phyloP scores from a whole-genome alignment of 2,797 vertebrate species.

The Syngnathus rostellatus region DNA sequence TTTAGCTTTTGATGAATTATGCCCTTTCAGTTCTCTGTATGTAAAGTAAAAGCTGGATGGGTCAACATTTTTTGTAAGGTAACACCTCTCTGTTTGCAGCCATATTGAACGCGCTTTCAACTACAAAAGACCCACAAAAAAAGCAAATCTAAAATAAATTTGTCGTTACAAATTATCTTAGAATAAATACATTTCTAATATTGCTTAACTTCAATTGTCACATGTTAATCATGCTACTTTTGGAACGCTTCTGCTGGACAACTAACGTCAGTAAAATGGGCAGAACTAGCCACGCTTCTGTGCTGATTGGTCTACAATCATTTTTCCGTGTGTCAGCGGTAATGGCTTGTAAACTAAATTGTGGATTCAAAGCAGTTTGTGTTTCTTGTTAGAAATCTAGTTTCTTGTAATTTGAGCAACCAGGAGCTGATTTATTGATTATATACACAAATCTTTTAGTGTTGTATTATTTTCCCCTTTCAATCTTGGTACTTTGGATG shows the following conservation, averaged over 20 bases:
- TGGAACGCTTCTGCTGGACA: neutral
- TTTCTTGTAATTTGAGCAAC: constrained; percentile 3
- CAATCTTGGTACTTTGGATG: constrained; percentile 22
- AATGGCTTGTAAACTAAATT: neutral
- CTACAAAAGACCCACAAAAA: neutral
- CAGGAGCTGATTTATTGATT: constrained; percentile 6
- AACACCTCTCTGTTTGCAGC: neutral
- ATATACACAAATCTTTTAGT: constrained; percentile 4
- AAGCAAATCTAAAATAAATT: neutral
- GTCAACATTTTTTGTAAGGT: neutral
- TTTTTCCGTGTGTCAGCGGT: neutral
- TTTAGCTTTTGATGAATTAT: neutral
- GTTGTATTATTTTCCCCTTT: constrained; percentile 4
- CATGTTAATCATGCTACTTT: neutral
- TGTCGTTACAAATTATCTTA: neutral
- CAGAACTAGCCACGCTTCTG: neutral
- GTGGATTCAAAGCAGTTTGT: neutral
- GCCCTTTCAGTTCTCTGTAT: neutral
- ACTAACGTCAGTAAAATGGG: neutral
- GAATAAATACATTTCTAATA: neutral
- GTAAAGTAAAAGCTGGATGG: too few species aligned
- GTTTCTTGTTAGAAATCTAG: neutral
- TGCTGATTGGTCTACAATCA: neutral
- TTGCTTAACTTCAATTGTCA: neutral
- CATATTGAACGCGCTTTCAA: neutral